Conservation (phyloP, 2,113 vertebrate species). For the Cyphomyrus plagiostoma region DNA sequence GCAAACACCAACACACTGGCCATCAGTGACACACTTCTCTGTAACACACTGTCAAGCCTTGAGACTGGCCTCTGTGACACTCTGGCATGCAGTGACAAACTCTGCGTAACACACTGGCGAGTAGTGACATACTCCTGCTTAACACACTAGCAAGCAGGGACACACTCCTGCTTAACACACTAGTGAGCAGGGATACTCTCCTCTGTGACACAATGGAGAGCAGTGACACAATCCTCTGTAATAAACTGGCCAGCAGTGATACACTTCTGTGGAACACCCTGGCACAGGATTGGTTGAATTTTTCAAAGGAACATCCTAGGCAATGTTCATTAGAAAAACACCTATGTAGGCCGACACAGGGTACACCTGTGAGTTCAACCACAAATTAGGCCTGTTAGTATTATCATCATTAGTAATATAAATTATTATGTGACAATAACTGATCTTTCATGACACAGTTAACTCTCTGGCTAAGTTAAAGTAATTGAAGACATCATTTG, state of each 20-base stretch:
- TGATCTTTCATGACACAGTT: not conserved
- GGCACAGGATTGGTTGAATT: not conserved
- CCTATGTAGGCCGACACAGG: not conserved
- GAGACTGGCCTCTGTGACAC: not conserved
- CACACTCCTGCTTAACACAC: not conserved
- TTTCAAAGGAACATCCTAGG: not conserved
- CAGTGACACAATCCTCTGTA: not conserved
- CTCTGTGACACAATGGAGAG: not conserved
- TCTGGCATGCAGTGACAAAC: not conserved
- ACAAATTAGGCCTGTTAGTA: not conserved
- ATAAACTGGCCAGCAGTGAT: not conserved
- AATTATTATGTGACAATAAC: not conserved
- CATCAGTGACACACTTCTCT: not conserved
- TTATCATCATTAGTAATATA: not conserved
- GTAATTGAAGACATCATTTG: not conserved
- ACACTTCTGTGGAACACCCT: not conserved
- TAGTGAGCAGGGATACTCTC: not conserved
- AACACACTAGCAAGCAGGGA: not conserved
- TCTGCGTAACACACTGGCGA: not conserved
- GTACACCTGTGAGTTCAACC: not conserved
- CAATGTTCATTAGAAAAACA: not conserved
- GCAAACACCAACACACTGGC: not conserved
- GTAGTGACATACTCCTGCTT: not conserved
- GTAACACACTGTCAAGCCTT: not conserved
- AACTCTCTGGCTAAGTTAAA: not conserved